A percentile compares a stretch with the other conserved stretches of the same genome.
Conservation (phyloP, 2,888 invertebrate genomes). For the Phortica okadai region DNA sequence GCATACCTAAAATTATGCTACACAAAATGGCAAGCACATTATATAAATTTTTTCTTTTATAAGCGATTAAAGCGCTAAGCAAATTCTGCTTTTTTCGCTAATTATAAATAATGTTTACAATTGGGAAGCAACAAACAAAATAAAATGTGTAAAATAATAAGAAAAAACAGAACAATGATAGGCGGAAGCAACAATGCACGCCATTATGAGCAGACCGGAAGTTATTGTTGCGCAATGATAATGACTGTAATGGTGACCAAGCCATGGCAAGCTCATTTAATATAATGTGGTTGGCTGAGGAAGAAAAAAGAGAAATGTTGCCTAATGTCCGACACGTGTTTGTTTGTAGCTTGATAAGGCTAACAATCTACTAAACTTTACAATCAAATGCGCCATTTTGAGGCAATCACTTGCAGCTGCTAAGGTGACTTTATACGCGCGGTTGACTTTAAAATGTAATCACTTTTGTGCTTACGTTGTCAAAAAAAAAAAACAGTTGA, state of each 20-base stretch:
- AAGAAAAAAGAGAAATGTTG: not conserved
- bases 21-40: too few species aligned
- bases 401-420: not conserved
- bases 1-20: not conserved
- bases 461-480: too few species aligned
- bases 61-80: not conserved
- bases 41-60: not conserved
- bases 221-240: not conserved
- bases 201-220: not conserved
- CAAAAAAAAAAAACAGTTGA: too few species aligned
- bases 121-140: not conserved
- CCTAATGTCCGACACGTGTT: slow-evolving; percentile 3
- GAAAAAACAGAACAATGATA: not conserved
- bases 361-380: not conserved
- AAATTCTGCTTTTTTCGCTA: not conserved
- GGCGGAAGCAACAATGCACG: not conserved
- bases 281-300: not conserved
- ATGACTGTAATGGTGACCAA: not conserved
- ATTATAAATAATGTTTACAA: not conserved
- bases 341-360: not conserved
- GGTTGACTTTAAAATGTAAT: too few species aligned
- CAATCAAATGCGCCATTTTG: not conserved
- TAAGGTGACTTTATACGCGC: too few species aligned
- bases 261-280: too few species aligned
- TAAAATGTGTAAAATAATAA: not conserved